Evolutionary conservation across 1,140 invertebrate genomes (phyloP), one percentile per base, ranked within the genome.

Genomic region (Pentalonia nigronervosa): DNA sequence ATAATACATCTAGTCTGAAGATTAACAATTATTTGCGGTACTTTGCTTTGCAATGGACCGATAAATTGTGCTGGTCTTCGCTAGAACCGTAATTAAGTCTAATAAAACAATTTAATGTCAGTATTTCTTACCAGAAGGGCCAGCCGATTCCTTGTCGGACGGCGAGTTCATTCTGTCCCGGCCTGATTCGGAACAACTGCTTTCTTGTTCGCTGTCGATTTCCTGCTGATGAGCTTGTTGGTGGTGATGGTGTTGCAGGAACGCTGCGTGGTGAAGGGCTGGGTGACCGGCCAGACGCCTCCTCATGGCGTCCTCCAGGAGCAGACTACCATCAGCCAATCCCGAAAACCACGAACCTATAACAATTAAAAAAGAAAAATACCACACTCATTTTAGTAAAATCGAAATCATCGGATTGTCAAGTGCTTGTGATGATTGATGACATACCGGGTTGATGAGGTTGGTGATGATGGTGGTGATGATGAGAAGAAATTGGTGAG

Each of bases 401-500:
- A 23, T 25, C 20, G 17, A 76, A 76, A n/a, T 20, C 30, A 17
- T 17, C 25, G 4, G 4, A n/a, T 34, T 76, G 25, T 4, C 14
- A 67, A 30, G 9, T 76, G 4, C 17, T 7, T 60, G 11, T 41
- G 21, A 30, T 17, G 21, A 45, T 8, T 8, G 20, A 30, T 41
- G 25, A 93, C 88, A 93, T 94, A 94, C 94, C 94, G 90, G 94
- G 91, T 91, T 95, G 89, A 14, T 90, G 89, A 2, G 94, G 91
- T 93, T 93, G 94, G 83, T 94, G 94, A 91, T 94, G 94, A 53
- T 90, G 93, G 0, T 95, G 93, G 0, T 95, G 95, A 50, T 95
- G 95, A 7, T 95, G 95, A 9, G 95, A 95, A 93, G 95, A 96
- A 45, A 94, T 56, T 23, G 97, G 97, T 94, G 97, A 97, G 94